phyloP scores from a whole-genome alignment of 2,113 vertebrate species.

The Raja brachyura region DNA sequence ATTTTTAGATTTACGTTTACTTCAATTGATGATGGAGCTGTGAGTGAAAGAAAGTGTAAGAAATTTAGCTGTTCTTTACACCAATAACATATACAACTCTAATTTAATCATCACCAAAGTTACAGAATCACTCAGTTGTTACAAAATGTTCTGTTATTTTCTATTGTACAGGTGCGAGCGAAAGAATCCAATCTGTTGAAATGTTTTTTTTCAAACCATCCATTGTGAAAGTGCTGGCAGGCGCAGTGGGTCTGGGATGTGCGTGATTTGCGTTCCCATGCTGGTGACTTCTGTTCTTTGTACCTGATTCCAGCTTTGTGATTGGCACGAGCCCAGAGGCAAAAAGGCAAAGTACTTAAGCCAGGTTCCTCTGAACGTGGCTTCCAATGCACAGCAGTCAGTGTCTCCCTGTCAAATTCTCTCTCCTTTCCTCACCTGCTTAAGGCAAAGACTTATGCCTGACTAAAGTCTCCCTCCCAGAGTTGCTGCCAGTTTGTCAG shows the following conservation, averaged over 20 bases:
- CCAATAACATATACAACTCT: not conserved
- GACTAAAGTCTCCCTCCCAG: not conserved
- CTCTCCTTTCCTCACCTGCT: not conserved
- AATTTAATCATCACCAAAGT: slow-evolving; percentile 5
- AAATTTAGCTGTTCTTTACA: not conserved
- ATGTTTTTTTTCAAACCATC: not conserved
- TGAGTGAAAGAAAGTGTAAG: not conserved
- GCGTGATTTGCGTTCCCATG: slow-evolving; percentile 23
- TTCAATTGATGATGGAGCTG: not conserved
- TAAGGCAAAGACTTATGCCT: not conserved
- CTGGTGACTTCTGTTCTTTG: slow-evolving; percentile 28
- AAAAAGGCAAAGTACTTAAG: slow-evolving; percentile 21
- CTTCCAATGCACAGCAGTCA: slow-evolving; percentile 8
- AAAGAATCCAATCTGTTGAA: slow-evolving; percentile 19
- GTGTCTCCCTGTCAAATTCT: not conserved
- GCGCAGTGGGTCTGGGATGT: not conserved
- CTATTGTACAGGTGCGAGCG: not conserved
- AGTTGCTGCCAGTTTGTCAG: slow-evolving; percentile 21
- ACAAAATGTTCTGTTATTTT: not conserved
- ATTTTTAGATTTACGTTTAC: not conserved
- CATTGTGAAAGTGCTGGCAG: slow-evolving; percentile 1
- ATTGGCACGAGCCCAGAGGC: slow-evolving; percentile 23
- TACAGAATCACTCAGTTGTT: slow-evolving; percentile 6
- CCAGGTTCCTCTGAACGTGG: not conserved
- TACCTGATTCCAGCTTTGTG: slow-evolving; percentile 33